phyloP scores from a whole-genome alignment of 2,797 vertebrate species.

The Aphelocoma californica region DNA sequence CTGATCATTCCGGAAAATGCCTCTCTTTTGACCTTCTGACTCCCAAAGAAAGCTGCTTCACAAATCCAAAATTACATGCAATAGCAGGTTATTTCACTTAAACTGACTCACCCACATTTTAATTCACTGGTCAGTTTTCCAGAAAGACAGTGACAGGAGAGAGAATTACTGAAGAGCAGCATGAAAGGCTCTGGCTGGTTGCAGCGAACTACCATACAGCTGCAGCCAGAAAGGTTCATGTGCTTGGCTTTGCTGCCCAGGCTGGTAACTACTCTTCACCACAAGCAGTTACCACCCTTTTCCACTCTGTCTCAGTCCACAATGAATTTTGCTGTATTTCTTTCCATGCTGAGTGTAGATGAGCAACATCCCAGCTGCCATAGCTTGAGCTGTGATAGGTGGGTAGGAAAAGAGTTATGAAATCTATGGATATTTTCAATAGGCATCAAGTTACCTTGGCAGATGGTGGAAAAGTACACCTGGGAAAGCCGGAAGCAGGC shows the following conservation, averaged over 20 bases:
- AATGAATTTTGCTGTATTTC: not conserved
- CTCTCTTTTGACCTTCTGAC: not conserved
- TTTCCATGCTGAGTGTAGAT: not conserved
- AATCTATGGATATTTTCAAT: not conserved
- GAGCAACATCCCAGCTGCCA: not conserved
- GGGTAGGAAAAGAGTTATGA: not conserved
- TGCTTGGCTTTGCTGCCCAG: not conserved
- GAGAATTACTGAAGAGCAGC: not conserved
- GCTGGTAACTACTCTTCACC: not conserved
- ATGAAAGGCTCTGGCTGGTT: not conserved
- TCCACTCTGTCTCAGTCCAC: not conserved
- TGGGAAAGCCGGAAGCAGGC: not conserved
- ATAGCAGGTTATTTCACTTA: not conserved
- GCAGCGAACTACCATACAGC: not conserved
- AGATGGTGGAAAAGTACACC: not conserved
- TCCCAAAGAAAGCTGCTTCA: not conserved
- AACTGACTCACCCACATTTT: not conserved
- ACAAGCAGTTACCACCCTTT: not conserved
- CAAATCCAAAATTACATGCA: not conserved
- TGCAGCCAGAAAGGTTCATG: not conserved
- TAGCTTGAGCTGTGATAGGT: fast-evolving
- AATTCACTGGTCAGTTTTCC: not conserved
- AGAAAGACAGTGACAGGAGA: not conserved
- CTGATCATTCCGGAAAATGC: not conserved
- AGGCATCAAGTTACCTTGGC: not conserved